phyloP scores from a whole-genome alignment of 1,140 invertebrate genomes.

The Bombyx mandarina region DNA sequence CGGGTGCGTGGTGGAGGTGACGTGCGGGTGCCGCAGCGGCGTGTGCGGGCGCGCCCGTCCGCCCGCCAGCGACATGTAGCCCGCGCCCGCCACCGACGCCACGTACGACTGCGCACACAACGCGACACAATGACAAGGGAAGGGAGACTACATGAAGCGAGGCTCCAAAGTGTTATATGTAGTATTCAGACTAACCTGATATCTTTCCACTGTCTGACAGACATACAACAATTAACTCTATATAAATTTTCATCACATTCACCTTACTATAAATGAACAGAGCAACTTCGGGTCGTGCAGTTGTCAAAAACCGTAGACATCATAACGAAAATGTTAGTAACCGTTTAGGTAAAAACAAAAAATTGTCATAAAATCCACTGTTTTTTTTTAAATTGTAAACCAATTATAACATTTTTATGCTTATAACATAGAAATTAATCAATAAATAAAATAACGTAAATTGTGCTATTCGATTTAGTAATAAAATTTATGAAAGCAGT shows the following conservation, averaged over 20 bases:
- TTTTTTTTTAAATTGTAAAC: not conserved
- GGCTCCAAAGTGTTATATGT: conserved; percentile 9
- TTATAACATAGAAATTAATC: not conserved
- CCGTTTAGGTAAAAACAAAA: too few relatives aligned
- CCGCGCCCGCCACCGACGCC: conserved; percentile 15
- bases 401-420: not conserved
- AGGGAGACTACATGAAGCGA: not conserved
- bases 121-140: too few relatives aligned
- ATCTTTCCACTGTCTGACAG: conserved; percentile 59
- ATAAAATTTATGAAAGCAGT: too few relatives aligned
- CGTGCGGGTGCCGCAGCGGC: conserved; percentile 57
- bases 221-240: conserved; percentile 17
- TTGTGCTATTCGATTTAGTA: too few relatives aligned
- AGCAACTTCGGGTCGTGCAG: too few relatives aligned
- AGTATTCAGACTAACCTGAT: conserved; percentile 33
- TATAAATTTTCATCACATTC: too few relatives aligned
- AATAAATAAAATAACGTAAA: not conserved
- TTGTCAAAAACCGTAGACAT: too few relatives aligned
- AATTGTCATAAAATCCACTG: not conserved
- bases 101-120: conserved; percentile 22
- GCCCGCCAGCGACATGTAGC: conserved; percentile 40
- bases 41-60: conserved; percentile 63
- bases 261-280: too few relatives aligned
- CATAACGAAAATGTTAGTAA: too few relatives aligned
- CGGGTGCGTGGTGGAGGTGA: conserved; percentile 64